A percentile compares a stretch with the other conserved stretches of the same genome.
Evolutionary conservation across 2,113 vertebrate genomes (phyloP).

Genomic region (Ia io): DNA sequence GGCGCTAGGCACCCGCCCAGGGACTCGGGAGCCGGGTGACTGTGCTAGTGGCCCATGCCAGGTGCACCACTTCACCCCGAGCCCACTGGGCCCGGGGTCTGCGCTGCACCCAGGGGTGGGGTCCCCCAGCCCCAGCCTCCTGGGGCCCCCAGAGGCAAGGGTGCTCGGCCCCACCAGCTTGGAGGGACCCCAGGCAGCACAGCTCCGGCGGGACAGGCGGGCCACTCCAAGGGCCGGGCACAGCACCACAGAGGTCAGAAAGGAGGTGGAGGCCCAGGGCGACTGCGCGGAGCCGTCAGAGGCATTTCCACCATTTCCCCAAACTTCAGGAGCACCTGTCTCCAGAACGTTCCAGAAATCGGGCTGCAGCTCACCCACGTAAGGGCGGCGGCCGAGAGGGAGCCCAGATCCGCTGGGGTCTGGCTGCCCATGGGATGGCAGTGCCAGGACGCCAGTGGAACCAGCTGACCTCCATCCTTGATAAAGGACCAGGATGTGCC

Average conservation of each 20-base stretch:
- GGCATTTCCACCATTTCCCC: too few relatives aligned
- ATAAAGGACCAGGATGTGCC: neutral
- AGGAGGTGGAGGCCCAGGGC: neutral
- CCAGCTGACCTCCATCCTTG: rapidly evolving
- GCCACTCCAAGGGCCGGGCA: neutral
- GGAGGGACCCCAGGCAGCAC: neutral
- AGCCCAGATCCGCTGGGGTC: too few relatives aligned
- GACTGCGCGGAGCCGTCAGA: neutral
- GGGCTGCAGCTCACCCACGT: neutral
- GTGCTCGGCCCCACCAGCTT: neutral
- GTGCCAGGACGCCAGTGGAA: rapidly evolving
- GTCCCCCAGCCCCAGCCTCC: neutral
- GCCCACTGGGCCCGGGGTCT: rapidly evolving
- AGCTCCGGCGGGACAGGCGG: rapidly evolving
- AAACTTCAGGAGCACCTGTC: neutral
- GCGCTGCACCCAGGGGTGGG: neutral
- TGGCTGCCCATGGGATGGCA: rapidly evolving
- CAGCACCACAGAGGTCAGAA: neutral
- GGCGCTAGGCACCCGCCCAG: neutral
- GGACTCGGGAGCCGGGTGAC: neutral
- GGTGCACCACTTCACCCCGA: neutral
- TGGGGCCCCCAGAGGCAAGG: neutral
- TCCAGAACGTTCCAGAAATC: neutral
- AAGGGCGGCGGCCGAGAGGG: neutral
- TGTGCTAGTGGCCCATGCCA: rapidly evolving